These are phyloP conservation scores for Steromphala cineraria DNA, from an alignment of 2,888 invertebrate genomes.

Conservation along the genomic window DNA sequence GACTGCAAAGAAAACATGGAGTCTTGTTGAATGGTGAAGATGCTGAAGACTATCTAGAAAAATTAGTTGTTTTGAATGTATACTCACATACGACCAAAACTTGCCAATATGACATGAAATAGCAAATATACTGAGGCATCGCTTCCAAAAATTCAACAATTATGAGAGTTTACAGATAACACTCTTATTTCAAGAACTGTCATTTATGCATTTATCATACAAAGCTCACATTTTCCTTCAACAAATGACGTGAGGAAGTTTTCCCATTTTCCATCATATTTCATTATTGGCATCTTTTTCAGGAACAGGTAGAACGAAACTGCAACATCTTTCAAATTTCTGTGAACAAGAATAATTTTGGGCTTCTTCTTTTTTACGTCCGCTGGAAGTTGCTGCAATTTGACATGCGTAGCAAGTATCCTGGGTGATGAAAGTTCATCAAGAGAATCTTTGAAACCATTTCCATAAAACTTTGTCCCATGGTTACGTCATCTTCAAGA, in stretches of 20 bases:
- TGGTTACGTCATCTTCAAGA: not conserved
- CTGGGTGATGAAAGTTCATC: not conserved
- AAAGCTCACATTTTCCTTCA: not conserved
- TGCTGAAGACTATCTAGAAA: too few species aligned
- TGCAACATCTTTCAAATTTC: not conserved
- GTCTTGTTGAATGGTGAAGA: too few species aligned
- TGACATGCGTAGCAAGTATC: not conserved
- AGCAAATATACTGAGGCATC: too few species aligned
- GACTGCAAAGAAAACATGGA: too few species aligned
- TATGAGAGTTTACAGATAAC: too few species aligned
- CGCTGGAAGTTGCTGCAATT: not conserved
- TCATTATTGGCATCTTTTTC: not conserved
- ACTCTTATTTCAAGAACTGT: too few species aligned
- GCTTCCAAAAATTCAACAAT: too few species aligned
- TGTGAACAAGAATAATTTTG: not conserved
- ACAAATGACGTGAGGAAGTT: not conserved
- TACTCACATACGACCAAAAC: too few species aligned
- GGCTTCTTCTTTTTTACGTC: not conserved
- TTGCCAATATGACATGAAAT: too few species aligned
- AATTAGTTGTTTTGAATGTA: too few species aligned
- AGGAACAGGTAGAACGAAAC: not conserved
- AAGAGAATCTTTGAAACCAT: not conserved
- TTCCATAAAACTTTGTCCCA: not conserved
- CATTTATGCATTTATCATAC: too few species aligned
- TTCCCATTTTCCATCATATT: not conserved